Base-by-base conservation (phyloP, 2,113 vertebrate genomes). In the Amazona guildingii region DNA sequence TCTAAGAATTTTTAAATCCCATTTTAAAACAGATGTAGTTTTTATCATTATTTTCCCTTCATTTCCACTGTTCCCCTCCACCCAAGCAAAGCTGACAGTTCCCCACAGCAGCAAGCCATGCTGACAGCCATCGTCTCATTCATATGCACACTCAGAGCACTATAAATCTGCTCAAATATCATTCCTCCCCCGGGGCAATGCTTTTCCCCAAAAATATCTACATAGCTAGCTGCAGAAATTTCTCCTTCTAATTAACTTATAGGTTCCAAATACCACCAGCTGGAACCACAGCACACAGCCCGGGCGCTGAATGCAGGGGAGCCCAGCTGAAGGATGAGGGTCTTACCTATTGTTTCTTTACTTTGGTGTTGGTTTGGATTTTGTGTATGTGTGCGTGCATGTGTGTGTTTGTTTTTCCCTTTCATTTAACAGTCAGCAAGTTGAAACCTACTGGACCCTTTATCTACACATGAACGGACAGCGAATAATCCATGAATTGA, bases 161-260 rank as follows among this genome's bases (percentile, higher is more conserved):
- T 62, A 95, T 82, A 95, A 92, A 94, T 96, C 92, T 94, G 92
- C 92, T 90, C 95, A 97, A 97, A 97, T 97, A 96, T 93, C 95
- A 97, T 95, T 72, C 89, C 92, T 96, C 92, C 93, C 94, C 94
- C 0, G 55, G 91, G 95, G 96, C 93, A 95, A 72, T 88, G 90
- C 31, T 95, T 95, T 95, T 27, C 6, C 52, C 49, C 54, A 57
- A 95, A 91, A 96, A 96, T 88, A 96, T 94, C 95, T 88, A 89
- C 54, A 64, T 74, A 74, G 81, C 78, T 90, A 76, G 92, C 68
- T 96, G 67, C 75, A 94, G 80, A 97, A 95, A 95, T 94, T 91
- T 95, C 72, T 93, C 59, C 68, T 95, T 63, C 95, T 95, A 91
- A 96, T 96, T 90, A 94, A 97, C 88, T 95, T 94, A 86, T n/a